phyloP scores from a whole-genome alignment of 2,888 invertebrate genomes.

The Agrochola circellaris region DNA sequence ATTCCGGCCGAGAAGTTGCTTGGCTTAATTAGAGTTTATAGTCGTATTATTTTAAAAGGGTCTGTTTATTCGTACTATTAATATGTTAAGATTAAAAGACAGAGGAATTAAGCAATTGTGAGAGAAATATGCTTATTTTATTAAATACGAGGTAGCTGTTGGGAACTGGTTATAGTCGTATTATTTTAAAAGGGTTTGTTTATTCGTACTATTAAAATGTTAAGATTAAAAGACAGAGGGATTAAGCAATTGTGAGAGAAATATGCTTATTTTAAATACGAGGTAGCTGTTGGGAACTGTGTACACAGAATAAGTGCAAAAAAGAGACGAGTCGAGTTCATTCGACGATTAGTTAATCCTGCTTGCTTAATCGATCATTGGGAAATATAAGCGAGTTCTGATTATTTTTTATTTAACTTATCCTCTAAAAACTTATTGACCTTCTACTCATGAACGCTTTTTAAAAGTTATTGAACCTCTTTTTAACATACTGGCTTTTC shows the following conservation, averaged over 20 bases:
- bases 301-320: neutral
- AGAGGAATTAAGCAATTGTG: neutral
- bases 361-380: neutral
- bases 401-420: neutral
- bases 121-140: neutral
- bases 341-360: neutral
- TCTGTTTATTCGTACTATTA: neutral
- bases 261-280: neutral
- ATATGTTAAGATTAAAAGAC: neutral
- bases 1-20: neutral
- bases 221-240: neutral
- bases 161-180: neutral
- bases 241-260: neutral
- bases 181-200: slow-evolving; percentile 13
- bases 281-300: neutral
- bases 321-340: neutral
- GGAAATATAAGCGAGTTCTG: neutral
- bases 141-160: neutral
- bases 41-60: slow-evolving; percentile 3
- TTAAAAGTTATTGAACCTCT: neutral
- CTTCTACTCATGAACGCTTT: neutral
- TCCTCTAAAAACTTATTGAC: neutral
- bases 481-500: neutral
- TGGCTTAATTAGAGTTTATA: neutral
- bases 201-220: neutral